Base-by-base conservation (phyloP, 2,888 invertebrate genomes). In the Xestia rhomboidea region DNA sequence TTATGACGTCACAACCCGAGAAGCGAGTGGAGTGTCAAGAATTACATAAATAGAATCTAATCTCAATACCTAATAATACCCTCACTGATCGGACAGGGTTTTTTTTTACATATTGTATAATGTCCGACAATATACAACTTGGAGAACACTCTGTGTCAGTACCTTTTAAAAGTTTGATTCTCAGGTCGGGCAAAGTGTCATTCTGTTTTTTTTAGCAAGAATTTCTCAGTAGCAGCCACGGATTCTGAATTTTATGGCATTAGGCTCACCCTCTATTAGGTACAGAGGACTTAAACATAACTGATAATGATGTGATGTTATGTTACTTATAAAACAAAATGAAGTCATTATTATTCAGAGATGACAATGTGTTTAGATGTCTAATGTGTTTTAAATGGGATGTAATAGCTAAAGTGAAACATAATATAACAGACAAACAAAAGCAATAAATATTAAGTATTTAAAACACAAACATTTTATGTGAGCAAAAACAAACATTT, bases 401-500 rank as follows among this genome's bases (percentile, higher is more conserved):
- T 46, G 46, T 67, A n/a, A 34, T n/a, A 15, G 8, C 46, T 27
- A 27, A 49, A 49, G 8, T 46, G 13, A 27, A 72, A 46, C 3
- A 6, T 18, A 54, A 46, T 21, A 10, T 15, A 30, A n/a, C 13
- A 30, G 10, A n/a, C 11, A 68, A 77, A 68, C 18, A 44, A 38
- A 44, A 68, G 18, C 24, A 49, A 24, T 34, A 77, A 30, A 49
- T 38, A 44, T 66, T 27, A n/a, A n/a, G n/a, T n/a, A 15, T 60
- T 49, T n/a, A 2, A 34, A 51, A 38, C 15, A 44, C 27, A 64
- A 79, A 60, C 34, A 44, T 51, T 49, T 44, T 44, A 49, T 44
- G 13, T 51, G 60, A 57, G 13, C 46, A 63, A 41, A 79, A 68
- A 69, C 64, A 51, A 81, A 54, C 7, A 44, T 57, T 51, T 75